phyloP scores from a whole-genome alignment of 2,797 vertebrate species.

The Acrossocheilus fasciatus region DNA sequence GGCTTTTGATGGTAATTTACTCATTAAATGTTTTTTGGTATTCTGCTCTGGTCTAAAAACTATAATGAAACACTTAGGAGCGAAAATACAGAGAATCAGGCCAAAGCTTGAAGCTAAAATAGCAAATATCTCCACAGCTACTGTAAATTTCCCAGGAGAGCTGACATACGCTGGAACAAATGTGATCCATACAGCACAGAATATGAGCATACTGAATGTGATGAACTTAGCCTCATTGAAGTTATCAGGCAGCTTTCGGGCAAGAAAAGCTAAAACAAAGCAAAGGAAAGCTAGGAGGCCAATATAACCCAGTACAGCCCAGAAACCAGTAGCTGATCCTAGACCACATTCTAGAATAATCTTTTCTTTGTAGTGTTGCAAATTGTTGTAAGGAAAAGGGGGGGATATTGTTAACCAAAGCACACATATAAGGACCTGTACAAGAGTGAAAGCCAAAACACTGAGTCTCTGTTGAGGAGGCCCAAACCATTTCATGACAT shows the following conservation, averaged over 20 bases:
- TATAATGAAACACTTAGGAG: slow-evolving; percentile 67
- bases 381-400: slow-evolving; percentile 59
- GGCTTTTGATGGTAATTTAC: slow-evolving; percentile 48
- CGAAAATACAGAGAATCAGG: slow-evolving; percentile 65
- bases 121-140: slow-evolving; percentile 5
- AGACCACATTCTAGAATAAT: slow-evolving; percentile 61
- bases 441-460: slow-evolving; percentile 69
- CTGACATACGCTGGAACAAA: slow-evolving; percentile 14
- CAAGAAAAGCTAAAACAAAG: slow-evolving; percentile 49
- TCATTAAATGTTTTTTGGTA: slow-evolving; percentile 66
- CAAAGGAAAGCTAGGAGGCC: slow-evolving; percentile 62
- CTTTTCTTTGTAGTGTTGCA: slow-evolving; percentile 58
- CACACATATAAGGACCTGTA: slow-evolving; percentile 61
- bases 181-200: slow-evolving; percentile 12
- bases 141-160: slow-evolving; percentile 10
- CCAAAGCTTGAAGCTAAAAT: slow-evolving; percentile 66
- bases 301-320: slow-evolving; percentile 67
- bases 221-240: slow-evolving; percentile 67
- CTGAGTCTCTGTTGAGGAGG: slow-evolving; percentile 72
- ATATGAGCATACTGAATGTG: slow-evolving; percentile 66
- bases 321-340: slow-evolving; percentile 60
- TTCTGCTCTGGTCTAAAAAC: slow-evolving; percentile 65
- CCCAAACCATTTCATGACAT: slow-evolving; percentile 76
- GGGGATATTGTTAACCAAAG: slow-evolving; percentile 60
- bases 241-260: slow-evolving; percentile 61